Base-by-base conservation (phyloP, 2,797 vertebrate genomes). In the Cetoscarus ocellatus region DNA sequence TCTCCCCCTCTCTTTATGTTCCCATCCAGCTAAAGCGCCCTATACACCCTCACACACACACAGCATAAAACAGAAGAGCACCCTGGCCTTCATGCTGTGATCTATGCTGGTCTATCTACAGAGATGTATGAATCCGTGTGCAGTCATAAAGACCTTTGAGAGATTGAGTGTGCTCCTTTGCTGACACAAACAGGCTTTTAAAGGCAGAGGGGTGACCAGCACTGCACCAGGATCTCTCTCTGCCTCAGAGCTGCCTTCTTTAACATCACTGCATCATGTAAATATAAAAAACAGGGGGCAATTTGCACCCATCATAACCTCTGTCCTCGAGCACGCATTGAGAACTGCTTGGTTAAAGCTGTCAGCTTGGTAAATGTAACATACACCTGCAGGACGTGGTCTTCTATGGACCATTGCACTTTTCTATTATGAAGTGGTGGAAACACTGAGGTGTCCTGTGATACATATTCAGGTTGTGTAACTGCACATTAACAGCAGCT, bases 71-170 rank as follows among this genome's bases (percentile, higher is more conserved):
- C 18, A 0, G 19, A 45, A 36, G 27, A 67, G 14, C 7, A 45
- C 34, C 13, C 44, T 0, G 59, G 59, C 68, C 67, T 75, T 80
- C 68, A 45, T 43, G 54, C 14, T 35, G 55, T 63, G 58, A 71
- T 67, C 62, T 75, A 51, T 63, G 72, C 53, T 44, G 39, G 40
- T 43, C 53, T 40, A 27, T 73, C 51, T 45, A 12, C 45, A 39
- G 72, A 68, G 77, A 64, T 68, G 15, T 75, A 68, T 72, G 63
- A 57, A 50, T n/a, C 54, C 45, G 15, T 42, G 48, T 10, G 49
- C 50, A 63, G 59, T 59, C 44, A 51, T 67, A 59, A 75, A 75
- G 72, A 59, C 67, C 67, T 63, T 55, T 72, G 72, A 72, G 77
- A 58, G 39, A 80, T 61, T 61, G 71, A 40, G 45, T 8, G 57